These are phyloP conservation scores for Riptortus pedestris DNA, from an alignment of 1,140 invertebrate species.

Conservation along the genomic window DNA sequence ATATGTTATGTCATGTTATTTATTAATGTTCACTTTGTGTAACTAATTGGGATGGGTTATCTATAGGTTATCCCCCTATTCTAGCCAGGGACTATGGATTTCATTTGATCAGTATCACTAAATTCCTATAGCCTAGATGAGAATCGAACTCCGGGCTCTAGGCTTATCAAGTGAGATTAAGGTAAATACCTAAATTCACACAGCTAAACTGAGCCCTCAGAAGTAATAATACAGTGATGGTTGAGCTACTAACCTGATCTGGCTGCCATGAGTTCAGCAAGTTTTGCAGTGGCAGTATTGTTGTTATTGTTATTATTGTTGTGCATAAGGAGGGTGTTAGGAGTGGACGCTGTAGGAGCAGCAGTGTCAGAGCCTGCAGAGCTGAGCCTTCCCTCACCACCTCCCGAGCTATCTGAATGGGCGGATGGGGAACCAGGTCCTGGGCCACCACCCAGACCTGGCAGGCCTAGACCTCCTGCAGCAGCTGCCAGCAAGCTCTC, in stretches of 20 bases:
- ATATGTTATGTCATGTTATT: too few species aligned
- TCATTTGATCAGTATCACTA: too few species aligned
- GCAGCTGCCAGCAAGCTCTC: conserved; percentile 63
- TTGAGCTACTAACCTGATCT: conserved; percentile 31
- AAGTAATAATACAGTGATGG: too few species aligned
- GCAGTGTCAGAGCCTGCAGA: conserved; percentile 57
- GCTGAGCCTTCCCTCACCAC: conserved; percentile 59
- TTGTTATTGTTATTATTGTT: conserved; percentile 49
- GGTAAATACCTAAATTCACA: too few species aligned
- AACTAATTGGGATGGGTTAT: too few species aligned
- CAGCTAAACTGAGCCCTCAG: too few species aligned
- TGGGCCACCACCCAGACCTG: conserved; percentile 27
- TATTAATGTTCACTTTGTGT: too few species aligned
- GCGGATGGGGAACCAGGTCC: conserved; percentile 53
- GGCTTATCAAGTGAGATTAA: too few species aligned
- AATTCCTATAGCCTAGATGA: too few species aligned
- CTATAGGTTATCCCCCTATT: too few species aligned
- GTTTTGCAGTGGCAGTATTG: conserved; percentile 38
- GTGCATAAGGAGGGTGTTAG: conserved; percentile 28
- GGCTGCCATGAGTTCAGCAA: conserved; percentile 35
- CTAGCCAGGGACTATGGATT: too few species aligned
- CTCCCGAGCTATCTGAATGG: conserved; percentile 53
- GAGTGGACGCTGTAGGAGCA: conserved; percentile 30
- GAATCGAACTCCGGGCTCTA: too few species aligned
- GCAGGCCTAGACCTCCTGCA: conserved; percentile 38